Evolutionary conservation across 2,888 invertebrate species (phyloP).

Genomic region (Colletes collaris): DNA sequence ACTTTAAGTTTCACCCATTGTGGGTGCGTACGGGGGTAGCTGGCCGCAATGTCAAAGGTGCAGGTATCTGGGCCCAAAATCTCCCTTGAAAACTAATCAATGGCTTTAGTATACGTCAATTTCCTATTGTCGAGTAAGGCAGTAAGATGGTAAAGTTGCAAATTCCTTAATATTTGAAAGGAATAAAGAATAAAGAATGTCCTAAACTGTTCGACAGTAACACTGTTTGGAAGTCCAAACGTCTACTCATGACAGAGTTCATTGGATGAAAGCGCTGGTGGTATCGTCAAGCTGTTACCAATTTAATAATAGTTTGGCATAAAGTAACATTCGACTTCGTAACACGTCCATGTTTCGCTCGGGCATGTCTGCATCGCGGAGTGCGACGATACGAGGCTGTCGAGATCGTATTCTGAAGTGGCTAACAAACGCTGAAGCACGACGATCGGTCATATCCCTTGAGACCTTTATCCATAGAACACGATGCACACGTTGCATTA

Average conservation of each 20-base stretch:
- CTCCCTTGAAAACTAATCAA: too few relatives aligned
- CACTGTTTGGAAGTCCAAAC: too few relatives aligned
- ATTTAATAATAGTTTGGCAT: slow-evolving; percentile 9
- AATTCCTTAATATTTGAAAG: too few relatives aligned
- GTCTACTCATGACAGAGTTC: background rate
- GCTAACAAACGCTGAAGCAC: slow-evolving; percentile 53
- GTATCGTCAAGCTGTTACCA: background rate
- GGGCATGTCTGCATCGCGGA: background rate
- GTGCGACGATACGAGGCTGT: slow-evolving; percentile 28
- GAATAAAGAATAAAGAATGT: too few relatives aligned
- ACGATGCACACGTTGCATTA: slow-evolving; percentile 59
- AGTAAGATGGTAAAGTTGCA: too few relatives aligned
- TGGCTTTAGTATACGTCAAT: too few relatives aligned
- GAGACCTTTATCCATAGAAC: slow-evolving; percentile 50
- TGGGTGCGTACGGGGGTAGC: too few relatives aligned
- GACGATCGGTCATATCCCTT: slow-evolving; percentile 56
- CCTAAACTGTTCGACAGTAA: too few relatives aligned
- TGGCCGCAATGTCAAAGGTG: too few relatives aligned
- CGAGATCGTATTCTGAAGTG: slow-evolving; percentile 53
- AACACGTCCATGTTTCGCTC: slow-evolving; percentile 47
- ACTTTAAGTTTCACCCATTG: too few relatives aligned
- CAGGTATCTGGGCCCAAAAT: too few relatives aligned
- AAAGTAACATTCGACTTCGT: slow-evolving; percentile 22
- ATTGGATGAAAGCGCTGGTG: background rate
- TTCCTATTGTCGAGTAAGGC: too few relatives aligned